Base-by-base conservation (phyloP, 2,888 invertebrate genomes). In the Crioceris asparagi region DNA sequence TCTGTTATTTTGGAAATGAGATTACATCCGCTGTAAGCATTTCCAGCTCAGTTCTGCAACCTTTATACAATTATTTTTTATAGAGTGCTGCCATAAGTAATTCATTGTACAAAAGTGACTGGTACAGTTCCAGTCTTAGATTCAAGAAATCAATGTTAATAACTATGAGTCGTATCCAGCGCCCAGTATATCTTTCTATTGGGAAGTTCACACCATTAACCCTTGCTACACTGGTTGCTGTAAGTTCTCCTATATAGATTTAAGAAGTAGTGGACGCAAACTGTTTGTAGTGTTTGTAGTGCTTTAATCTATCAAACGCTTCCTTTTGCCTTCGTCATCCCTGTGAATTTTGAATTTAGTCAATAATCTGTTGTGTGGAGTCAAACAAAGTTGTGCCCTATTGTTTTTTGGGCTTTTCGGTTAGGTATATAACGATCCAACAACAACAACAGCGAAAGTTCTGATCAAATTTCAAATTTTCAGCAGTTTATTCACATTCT, bases 141-240 rank as follows among this genome's bases (percentile, higher is more conserved):
- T 53, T 51, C 19, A 54, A 52, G 39, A 43, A 39, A 26, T 48
- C 49, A 1, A 54, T 55, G 48, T 30, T 51, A 16, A 30, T 55
- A 16, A 53, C 50, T 4, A 54, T 55, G 48, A 44, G 32, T 12
- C 47, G 55, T 23, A 48, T 49, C 43, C 47, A 49, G 29, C 43
- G 43, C 16, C 51, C 49, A 15, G 31, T 55, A n/a, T 49, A 40
- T 40, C 17, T 55, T 14, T 48, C 54, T 6, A 53, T 52, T 33
- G 54, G 53, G 19, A 55, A 55, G 37, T 55, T 55, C 37, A 43
- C 49, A 3, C 54, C 54, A 3, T 33, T 54, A 11, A 47, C 51
- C 10, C 32, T 53, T 8, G 30, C 43, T 1, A 52, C 50, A 6
- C 34, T 51, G 11, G 41, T 50, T 8, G 39, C 43, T 32, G 53